These are phyloP conservation scores for Carassius carassius DNA, from an alignment of 2,113 vertebrate species.

Conservation along the genomic window DNA sequence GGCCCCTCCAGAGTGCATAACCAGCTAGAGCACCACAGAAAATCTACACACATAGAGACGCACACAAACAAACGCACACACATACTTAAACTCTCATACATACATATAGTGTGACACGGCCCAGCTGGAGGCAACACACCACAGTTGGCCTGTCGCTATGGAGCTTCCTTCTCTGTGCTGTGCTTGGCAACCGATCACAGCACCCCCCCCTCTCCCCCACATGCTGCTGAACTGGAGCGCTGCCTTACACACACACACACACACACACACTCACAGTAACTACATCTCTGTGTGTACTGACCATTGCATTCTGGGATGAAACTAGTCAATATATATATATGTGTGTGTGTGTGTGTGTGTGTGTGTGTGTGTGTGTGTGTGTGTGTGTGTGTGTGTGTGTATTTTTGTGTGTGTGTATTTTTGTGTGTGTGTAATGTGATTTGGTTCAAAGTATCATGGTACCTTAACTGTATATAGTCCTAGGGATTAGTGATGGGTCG, in stretches of 20 bases:
- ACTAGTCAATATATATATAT: no score
- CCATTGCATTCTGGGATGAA: conserved; percentile 9
- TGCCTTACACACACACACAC: conserved; percentile 59
- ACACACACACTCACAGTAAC: conserved; percentile 28
- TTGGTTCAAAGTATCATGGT: no score
- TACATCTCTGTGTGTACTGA: conserved; percentile 12
- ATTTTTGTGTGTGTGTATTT: no score
- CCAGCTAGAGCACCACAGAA: conserved; percentile 63
- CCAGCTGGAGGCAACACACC: conserved; percentile 72
- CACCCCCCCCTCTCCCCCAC: conserved; percentile 59
- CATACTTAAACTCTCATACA: conserved; percentile 37
- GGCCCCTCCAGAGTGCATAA: conserved; percentile 60
- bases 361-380: no score
- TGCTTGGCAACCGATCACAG: conserved; percentile 76
- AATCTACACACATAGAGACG: conserved; percentile 49
- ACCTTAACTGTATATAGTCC: no score
- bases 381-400: no score
- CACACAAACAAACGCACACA: conserved; percentile 41
- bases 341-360: no score
- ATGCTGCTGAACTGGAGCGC: conserved; percentile 67
- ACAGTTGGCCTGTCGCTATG: conserved; percentile 73
- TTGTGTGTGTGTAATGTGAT: no score
- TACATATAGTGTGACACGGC: conserved; percentile 67
- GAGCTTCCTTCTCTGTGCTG: conserved; percentile 75
- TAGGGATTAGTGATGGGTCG: no score